Percentiles rank a stretch among this genome's conserved stretches.
Conservation (phyloP, 2,113 vertebrate genomes). For the Pseudopipra pipra region DNA sequence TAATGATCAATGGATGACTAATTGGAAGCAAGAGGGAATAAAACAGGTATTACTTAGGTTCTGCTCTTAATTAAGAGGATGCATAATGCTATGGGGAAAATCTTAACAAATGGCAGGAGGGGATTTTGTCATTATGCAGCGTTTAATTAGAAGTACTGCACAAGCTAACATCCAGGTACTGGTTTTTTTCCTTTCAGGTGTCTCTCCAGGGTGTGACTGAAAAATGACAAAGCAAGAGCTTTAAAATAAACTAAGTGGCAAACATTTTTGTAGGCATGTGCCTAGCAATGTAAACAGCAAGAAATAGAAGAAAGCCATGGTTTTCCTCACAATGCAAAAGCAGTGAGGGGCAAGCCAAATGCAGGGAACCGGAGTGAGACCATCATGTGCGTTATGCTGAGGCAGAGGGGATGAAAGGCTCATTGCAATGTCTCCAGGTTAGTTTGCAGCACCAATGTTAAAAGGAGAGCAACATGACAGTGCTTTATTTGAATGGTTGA, state of each 20-base stretch:
- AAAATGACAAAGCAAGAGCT: slow-evolving; percentile 9
- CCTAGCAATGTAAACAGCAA: neutral
- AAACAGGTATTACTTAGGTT: slow-evolving; percentile 64
- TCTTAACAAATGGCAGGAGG: slow-evolving; percentile 65
- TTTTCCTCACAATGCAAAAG: neutral
- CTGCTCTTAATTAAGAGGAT: slow-evolving; percentile 73
- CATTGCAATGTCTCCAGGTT: neutral
- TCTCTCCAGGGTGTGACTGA: neutral
- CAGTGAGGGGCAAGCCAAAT: neutral
- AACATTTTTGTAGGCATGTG: neutral
- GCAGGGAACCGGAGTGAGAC: neutral
- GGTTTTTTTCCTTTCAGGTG: slow-evolving; percentile 42
- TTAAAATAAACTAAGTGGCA: neutral
- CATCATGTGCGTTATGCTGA: rapidly evolving
- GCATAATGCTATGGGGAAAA: slow-evolving; percentile 61
- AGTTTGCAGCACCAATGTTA: neutral
- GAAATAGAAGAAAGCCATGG: neutral
- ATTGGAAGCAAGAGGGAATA: slow-evolving; percentile 68
- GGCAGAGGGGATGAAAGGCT: neutral
- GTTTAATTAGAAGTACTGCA: slow-evolving; percentile 51
- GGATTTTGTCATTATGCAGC: slow-evolving; percentile 54
- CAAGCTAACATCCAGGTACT: slow-evolving; percentile 27
- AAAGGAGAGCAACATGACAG: neutral
- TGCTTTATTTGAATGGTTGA: slow-evolving; percentile 39
- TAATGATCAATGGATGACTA: slow-evolving; percentile 70